phyloP scores from a whole-genome alignment of 2,113 vertebrate species.

The Hassar affinis region DNA sequence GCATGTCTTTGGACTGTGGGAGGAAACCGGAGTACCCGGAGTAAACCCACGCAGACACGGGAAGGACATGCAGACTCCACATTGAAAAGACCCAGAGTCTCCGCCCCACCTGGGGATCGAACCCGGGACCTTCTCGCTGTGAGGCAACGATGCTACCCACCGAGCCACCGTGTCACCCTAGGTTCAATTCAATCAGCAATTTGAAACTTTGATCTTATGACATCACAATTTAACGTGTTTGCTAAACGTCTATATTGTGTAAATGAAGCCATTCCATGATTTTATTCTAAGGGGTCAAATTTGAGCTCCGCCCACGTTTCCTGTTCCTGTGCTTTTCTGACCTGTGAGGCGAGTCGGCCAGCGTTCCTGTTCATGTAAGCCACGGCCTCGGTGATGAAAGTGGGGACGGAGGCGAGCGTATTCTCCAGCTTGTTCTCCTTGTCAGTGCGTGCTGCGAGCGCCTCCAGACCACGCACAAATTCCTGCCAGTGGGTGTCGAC shows the following conservation, averaged over 20 bases:
- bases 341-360: slow-evolving; percentile 73
- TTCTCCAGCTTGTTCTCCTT: slow-evolving; percentile 74
- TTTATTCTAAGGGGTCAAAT: not conserved
- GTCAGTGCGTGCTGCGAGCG: slow-evolving; percentile 74
- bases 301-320: slow-evolving; percentile 62
- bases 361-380: slow-evolving; percentile 67
- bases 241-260: too few species aligned
- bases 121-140: too few species aligned
- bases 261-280: not conserved
- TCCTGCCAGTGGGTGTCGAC: slow-evolving; percentile 82
- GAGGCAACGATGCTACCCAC: too few species aligned
- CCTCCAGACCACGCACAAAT: slow-evolving; percentile 80
- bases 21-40: too few species aligned
- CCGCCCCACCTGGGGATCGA: too few species aligned
- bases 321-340: slow-evolving; percentile 67
- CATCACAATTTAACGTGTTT: too few species aligned
- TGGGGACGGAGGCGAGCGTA: slow-evolving; percentile 77
- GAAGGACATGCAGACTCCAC: too few species aligned
- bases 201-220: not conserved
- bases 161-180: too few species aligned
- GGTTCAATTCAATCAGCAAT: not conserved
- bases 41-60: too few species aligned
- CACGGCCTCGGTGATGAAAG: slow-evolving; percentile 76
- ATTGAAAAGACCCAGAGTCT: too few species aligned
- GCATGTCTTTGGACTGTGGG: too few species aligned